Evolutionary conservation across 2,113 vertebrate genomes (phyloP).

Genomic region (Nyctibius bracteatus): DNA sequence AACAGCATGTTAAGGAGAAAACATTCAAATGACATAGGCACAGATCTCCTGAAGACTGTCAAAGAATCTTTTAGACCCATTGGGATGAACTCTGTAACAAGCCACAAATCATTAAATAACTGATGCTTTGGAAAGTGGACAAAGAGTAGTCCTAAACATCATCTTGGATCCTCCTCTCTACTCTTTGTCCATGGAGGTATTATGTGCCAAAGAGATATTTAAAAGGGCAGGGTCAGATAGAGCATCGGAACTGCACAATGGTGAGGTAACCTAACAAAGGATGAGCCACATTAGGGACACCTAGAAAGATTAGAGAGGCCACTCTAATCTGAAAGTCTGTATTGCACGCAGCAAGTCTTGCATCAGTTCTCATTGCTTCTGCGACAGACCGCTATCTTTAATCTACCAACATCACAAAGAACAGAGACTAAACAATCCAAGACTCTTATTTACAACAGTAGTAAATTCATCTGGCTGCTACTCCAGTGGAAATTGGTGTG

Average conservation of each 20-base stretch:
- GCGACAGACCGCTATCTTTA: neutral
- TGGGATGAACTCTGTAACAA: neutral
- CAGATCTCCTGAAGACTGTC: neutral
- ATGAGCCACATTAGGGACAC: neutral
- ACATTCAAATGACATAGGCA: neutral
- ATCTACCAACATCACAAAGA: neutral
- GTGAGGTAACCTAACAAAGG: neutral
- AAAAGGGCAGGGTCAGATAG: neutral
- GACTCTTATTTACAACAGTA: neutral
- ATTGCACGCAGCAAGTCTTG: neutral
- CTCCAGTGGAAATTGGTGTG: neutral
- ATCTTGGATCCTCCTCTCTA: neutral
- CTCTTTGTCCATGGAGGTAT: neutral
- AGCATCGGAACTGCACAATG: neutral
- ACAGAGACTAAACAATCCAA: conserved; percentile 4
- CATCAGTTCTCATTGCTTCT: neutral
- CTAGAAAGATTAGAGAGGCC: neutral
- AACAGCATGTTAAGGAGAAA: conserved; percentile 35
- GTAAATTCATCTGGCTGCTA: conserved; percentile 20
- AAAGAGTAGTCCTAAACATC: neutral
- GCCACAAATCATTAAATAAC: neutral
- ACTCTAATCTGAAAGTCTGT: neutral
- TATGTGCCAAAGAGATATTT: neutral
- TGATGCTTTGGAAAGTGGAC: neutral
- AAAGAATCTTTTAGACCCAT: neutral